Percentiles rank a stretch among this genome's conserved stretches.
phyloP scores from a whole-genome alignment of 2,113 vertebrate genomes.

The Neoarius graeffei region DNA sequence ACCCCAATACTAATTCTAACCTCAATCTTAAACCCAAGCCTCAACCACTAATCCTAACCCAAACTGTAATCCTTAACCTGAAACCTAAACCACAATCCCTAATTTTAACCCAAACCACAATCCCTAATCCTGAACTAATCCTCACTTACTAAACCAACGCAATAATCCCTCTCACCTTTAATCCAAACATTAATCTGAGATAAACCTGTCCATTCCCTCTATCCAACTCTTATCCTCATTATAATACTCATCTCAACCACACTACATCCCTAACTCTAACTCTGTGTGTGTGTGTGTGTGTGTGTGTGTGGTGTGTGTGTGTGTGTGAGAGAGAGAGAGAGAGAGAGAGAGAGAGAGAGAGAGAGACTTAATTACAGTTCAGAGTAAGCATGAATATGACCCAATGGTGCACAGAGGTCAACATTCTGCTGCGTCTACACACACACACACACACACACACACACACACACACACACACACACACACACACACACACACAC shows the following conservation, averaged over 20 bases:
- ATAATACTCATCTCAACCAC: neutral
- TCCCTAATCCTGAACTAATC: no score
- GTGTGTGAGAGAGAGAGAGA: neutral
- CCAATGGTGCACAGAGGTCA: slow-evolving; percentile 24
- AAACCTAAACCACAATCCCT: no score
- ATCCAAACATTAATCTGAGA: neutral
- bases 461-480: neutral
- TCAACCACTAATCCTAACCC: no score
- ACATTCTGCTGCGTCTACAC: slow-evolving; percentile 17
- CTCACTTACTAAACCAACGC: no score
- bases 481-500: neutral
- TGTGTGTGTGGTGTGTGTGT: neutral
- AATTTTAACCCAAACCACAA: no score
- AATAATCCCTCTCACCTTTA: no score
- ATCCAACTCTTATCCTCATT: no score
- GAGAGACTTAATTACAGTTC: slow-evolving; percentile 2
- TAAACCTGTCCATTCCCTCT: neutral
- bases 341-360: neutral
- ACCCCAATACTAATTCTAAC: no score
- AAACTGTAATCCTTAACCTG: no score
- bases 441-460: no score
- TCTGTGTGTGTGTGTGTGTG: slow-evolving; percentile 1
- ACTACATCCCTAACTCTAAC: neutral
- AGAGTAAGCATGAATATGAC: slow-evolving; percentile 15
- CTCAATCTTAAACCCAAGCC: no score